phyloP scores from a whole-genome alignment of 2,113 vertebrate species.

The Lontra canadensis region DNA sequence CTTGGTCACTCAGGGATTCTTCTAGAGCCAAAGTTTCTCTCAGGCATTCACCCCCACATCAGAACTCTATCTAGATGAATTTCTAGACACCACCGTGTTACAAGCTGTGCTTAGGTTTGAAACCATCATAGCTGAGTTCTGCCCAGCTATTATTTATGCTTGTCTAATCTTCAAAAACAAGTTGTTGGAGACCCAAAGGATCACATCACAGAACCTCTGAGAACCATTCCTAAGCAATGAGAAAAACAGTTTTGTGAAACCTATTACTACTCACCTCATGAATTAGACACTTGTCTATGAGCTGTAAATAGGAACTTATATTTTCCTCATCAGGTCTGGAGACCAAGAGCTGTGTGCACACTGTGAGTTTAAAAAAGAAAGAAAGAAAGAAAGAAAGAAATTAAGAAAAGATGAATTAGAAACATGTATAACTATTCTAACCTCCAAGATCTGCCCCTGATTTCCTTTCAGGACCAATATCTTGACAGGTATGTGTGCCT shows the following conservation, averaged over 20 bases:
- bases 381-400: not conserved
- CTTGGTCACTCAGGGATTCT: not conserved
- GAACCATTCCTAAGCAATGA: slow-evolving; percentile 71
- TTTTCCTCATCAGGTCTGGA: slow-evolving; percentile 98
- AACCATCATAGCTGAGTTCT: slow-evolving; percentile 39
- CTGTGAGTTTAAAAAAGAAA: slow-evolving; percentile 79
- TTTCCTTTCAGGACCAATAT: slow-evolving; percentile 18
- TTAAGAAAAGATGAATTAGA: slow-evolving; percentile 53
- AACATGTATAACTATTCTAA: not conserved
- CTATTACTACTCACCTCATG: slow-evolving; percentile 91
- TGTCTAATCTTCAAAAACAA: not conserved
- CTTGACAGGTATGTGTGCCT: not conserved
- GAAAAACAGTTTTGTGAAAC: slow-evolving; percentile 57
- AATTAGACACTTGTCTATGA: slow-evolving; percentile 98
- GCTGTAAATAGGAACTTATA: slow-evolving; percentile 98
- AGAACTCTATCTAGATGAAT: not conserved
- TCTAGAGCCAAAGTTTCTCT: not conserved
- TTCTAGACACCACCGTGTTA: not conserved
- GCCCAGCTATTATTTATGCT: slow-evolving; percentile 65
- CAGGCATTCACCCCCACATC: not conserved
- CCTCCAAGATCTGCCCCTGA: not conserved
- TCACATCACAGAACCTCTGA: slow-evolving; percentile 66
- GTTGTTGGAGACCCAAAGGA: not conserved
- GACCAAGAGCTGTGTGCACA: slow-evolving; percentile 98
- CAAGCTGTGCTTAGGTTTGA: not conserved